Percentiles rank a stretch among this genome's conserved stretches.
phyloP scores from a whole-genome alignment of 2,113 vertebrate species.

The Azemiops feae region DNA sequence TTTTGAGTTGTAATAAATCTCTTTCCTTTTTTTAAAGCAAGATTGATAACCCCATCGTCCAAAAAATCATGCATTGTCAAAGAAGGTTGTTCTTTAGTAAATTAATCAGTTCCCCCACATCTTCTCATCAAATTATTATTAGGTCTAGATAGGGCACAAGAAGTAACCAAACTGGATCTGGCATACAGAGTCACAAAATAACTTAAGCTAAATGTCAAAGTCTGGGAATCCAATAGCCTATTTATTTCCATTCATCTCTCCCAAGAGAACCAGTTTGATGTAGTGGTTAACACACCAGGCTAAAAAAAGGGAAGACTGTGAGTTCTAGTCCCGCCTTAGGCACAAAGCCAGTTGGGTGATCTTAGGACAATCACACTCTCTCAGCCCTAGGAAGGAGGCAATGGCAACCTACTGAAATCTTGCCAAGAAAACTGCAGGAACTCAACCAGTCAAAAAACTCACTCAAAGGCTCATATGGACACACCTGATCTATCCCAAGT shows the following conservation, averaged over 20 bases:
- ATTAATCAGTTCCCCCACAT: neutral
- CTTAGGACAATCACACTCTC: neutral
- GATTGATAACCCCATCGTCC: neutral
- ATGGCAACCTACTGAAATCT: neutral
- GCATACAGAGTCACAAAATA: neutral
- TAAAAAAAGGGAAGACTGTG: neutral
- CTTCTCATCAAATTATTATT: neutral
- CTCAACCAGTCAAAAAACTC: neutral
- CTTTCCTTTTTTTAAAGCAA: neutral
- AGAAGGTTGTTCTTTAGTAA: neutral
- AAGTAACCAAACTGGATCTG: neutral
- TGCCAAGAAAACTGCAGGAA: neutral
- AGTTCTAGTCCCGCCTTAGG: neutral
- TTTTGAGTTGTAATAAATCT: neutral
- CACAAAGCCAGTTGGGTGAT: neutral
- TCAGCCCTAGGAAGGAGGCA: neutral
- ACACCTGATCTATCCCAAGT: neutral
- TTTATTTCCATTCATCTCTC: neutral
- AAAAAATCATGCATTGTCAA: neutral
- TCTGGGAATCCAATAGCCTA: neutral
- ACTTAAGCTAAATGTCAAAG: neutral
- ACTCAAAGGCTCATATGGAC: neutral
- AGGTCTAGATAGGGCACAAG: neutral
- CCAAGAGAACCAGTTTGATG: neutral
- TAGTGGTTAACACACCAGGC: neutral